Evolutionary conservation across 2,888 invertebrate species (phyloP), one percentile per base, ranked within the genome.

Genomic region (Corythucha ciliata): DNA sequence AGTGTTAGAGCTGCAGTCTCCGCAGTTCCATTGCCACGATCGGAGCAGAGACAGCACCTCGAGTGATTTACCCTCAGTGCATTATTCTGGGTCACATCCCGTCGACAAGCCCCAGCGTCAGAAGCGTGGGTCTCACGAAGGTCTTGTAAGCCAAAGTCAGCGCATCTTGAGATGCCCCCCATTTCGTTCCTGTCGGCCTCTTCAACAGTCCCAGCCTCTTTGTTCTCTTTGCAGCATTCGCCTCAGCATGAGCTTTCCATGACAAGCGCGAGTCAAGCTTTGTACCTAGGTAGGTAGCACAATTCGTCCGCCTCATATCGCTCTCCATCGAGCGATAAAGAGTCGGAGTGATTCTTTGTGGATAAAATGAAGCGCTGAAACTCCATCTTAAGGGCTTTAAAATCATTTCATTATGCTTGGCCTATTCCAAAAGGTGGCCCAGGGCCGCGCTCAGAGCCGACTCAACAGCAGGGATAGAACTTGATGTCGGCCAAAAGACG

Each of bases 121-220:
- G 39, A 39, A 4, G 39, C 39, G 39, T 39, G 18, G 39, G 39
- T 39, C 39, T 39, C 18, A 39, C 39, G 18, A 21, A 39, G 4
- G 39, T 18, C 39, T 39, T 39, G 22, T 40, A 40, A 5, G 40
- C 40, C 40, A 40, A 14, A 4, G 3, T 21, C 3, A 40, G 22
- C 2, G 25, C 40, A n/a, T 40, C 40, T 10, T 21, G 40, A 7
- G 36, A 36, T 22, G 40, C 40, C 10, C 40, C 40, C 40, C 40
- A 40, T 3, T 3, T 40, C 7, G 22, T 7, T 5, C 40, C n/a
- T 4, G 40, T 16, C 7, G 25, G 21, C 20, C 40, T 20, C 22
- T 40, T 21, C 6, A 40, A n/a, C 7, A 40, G 40, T 10, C 40
- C 16, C 40, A 21, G 6, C 12, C 40, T 40, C 40, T 21, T 40